Conservation (phyloP, 2,888 invertebrate species). For the Oligia fasciuncula region DNA sequence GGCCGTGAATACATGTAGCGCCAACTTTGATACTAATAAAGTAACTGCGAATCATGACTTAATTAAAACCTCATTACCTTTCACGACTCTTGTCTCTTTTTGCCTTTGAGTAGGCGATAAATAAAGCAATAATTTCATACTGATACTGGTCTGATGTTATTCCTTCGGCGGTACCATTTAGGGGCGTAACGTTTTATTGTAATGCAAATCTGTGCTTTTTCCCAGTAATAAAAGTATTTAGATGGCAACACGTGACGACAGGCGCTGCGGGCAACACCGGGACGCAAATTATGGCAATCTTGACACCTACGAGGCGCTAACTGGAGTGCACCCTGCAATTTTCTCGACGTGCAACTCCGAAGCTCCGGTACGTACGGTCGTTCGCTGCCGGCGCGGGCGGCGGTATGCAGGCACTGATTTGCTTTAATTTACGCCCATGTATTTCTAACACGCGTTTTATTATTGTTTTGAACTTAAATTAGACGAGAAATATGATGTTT, state of each 20-base stretch:
- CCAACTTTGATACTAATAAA: conserved; percentile 29
- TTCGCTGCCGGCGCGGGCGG: conserved; percentile 58
- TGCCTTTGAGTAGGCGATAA: conserved; percentile 43
- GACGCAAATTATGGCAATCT: conserved; percentile 89
- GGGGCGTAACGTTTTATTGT: conserved; percentile 80
- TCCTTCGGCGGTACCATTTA: conserved; percentile 66
- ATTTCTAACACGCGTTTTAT: conserved; percentile 58
- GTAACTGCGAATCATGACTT: conserved; percentile 18
- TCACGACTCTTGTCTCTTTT: conserved; percentile 18
- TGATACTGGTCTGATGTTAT: conserved; percentile 45
- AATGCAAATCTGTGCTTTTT: conserved; percentile 80
- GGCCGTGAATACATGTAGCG: background rate
- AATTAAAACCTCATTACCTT: conserved; percentile 50
- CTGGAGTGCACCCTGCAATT: conserved; percentile 87
- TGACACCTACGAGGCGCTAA: conserved; percentile 90
- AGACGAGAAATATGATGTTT: conserved; percentile 41
- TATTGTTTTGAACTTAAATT: conserved; percentile 52
- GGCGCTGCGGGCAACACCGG: conserved; percentile 82
- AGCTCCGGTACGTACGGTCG: conserved; percentile 56
- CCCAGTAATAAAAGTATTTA: conserved; percentile 85
- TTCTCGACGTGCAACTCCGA: conserved; percentile 78
- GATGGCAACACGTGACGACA: conserved; percentile 88
- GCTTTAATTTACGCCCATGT: conserved; percentile 74
- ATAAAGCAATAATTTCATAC: conserved; percentile 60
- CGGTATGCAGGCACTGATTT: conserved; percentile 75